Conservation (phyloP, 2,113 vertebrate genomes). For the Prinia subflava region DNA sequence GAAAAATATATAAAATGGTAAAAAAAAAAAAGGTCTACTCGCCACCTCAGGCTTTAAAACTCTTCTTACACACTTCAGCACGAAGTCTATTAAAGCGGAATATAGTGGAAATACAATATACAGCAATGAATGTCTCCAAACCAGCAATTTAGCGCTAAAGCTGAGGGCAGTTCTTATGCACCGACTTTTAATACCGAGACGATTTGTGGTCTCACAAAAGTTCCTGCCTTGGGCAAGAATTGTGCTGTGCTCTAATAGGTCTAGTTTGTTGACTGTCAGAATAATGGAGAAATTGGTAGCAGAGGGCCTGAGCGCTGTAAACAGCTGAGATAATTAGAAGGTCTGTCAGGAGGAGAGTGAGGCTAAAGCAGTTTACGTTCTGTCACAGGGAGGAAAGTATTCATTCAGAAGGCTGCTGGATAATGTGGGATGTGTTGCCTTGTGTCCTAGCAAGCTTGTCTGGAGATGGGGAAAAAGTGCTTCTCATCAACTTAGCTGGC, state of each 20-base stretch:
- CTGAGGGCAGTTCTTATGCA: constrained; percentile 84
- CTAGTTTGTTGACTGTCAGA: constrained; percentile 90
- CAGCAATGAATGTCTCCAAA: constrained; percentile 76
- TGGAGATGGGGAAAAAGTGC: not conserved
- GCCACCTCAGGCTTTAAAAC: constrained; percentile 75
- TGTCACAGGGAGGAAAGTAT: constrained; percentile 17
- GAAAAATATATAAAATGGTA: constrained; percentile 70
- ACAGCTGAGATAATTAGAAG: constrained; percentile 90
- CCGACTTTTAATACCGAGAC: constrained; percentile 85
- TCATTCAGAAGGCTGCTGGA: constrained; percentile 35
- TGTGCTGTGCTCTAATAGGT: constrained; percentile 80
- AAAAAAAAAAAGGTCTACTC: not conserved
- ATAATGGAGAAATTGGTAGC: constrained; percentile 89
- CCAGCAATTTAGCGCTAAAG: constrained; percentile 79
- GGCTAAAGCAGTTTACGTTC: constrained; percentile 55
- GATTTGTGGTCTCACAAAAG: constrained; percentile 82
- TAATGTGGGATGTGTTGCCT: not conserved
- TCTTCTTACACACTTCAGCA: constrained; percentile 73
- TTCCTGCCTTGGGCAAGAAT: constrained; percentile 79
- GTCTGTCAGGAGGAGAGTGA: constrained; percentile 75
- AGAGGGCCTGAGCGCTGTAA: constrained; percentile 80
- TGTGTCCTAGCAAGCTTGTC: not conserved
- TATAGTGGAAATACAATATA: constrained; percentile 79
- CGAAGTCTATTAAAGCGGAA: constrained; percentile 80
- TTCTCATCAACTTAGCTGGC: rapidly evolving